Evolutionary conservation across 2,797 vertebrate species (phyloP).

Genomic region (Macropus fuliginosus): DNA sequence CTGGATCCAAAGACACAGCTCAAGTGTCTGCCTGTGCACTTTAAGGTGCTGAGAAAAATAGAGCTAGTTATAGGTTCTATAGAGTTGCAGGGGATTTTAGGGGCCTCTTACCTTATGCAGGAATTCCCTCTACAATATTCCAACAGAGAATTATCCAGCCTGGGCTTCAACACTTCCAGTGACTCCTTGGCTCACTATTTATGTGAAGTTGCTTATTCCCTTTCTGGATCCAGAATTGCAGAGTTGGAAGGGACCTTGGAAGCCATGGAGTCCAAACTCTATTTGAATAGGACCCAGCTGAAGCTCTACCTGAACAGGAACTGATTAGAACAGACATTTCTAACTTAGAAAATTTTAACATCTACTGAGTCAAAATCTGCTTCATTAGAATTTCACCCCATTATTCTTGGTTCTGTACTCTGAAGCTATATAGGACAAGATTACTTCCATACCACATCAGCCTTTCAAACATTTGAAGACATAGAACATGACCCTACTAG

Average conservation of each 20-base stretch:
- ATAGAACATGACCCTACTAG: background rate
- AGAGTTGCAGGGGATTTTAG: background rate
- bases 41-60: background rate
- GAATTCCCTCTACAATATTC: background rate
- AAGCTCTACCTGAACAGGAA: background rate
- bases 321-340: background rate
- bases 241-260: background rate
- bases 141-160: background rate
- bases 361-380: background rate
- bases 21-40: background rate
- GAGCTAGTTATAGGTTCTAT: background rate
- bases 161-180: background rate
- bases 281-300: background rate
- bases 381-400: background rate
- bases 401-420: background rate
- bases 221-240: background rate
- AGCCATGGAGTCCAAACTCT: background rate
- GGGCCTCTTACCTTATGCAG: background rate
- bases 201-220: background rate
- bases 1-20: background rate
- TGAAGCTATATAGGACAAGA: background rate
- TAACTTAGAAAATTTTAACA: background rate
- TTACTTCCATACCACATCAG: background rate
- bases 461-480: background rate
- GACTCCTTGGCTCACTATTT: background rate